Conservation (phyloP, 2,113 vertebrate genomes). For the Calyptomena viridis region DNA sequence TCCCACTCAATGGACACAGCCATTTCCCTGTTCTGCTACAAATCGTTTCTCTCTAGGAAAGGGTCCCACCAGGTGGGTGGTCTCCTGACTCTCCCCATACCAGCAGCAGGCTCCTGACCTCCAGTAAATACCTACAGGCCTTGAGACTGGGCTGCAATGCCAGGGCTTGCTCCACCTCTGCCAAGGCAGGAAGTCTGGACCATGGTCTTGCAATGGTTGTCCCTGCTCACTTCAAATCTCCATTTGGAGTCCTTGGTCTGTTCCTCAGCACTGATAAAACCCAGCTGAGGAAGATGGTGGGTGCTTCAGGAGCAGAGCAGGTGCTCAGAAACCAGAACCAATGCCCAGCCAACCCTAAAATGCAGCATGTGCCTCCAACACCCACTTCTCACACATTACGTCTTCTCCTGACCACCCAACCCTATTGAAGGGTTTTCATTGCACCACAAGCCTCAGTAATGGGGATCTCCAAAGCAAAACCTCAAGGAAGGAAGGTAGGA, state of each 20-base stretch:
- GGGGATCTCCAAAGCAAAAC: not conserved
- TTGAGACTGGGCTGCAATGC: fast-evolving
- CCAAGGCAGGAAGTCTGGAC: not conserved
- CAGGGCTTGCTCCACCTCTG: not conserved
- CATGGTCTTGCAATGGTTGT: not conserved
- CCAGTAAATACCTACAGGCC: not conserved
- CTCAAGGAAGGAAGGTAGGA: not conserved
- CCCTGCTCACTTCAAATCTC: not conserved
- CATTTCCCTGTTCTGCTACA: not conserved
- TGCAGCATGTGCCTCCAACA: not conserved
- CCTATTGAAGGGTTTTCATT: not conserved
- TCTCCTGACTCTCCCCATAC: not conserved
- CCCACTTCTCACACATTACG: fast-evolving
- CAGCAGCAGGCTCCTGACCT: not conserved
- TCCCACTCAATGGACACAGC: not conserved
- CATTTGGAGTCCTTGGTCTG: not conserved
- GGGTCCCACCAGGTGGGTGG: not conserved
- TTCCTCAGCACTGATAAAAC: not conserved
- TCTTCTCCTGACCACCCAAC: not conserved
- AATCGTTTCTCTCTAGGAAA: not conserved
- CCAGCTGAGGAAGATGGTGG: not conserved
- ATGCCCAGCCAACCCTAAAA: not conserved
- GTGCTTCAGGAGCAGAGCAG: not conserved
- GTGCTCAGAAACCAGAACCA: not conserved
- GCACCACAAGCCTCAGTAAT: not conserved